Conservation (phyloP, 2,888 invertebrate genomes). For the Empis livida region DNA sequence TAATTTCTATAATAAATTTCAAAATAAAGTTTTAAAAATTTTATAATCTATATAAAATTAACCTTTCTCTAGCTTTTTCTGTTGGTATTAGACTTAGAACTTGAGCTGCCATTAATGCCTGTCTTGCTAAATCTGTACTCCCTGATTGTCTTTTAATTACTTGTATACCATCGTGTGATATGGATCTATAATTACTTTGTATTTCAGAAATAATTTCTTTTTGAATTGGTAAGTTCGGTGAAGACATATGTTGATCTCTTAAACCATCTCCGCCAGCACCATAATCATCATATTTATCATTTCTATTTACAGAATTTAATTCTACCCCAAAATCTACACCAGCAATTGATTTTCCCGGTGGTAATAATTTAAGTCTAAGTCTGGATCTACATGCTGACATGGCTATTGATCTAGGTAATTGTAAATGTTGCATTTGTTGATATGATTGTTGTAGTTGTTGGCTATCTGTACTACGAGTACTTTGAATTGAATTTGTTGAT, state of each 20-base stretch:
- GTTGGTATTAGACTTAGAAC: constrained; percentile 71
- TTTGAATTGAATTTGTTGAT: constrained; percentile 25
- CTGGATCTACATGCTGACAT: constrained; percentile 34
- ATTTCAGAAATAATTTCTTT: constrained; percentile 1
- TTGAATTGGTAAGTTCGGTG: constrained; percentile 29
- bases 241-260: constrained; percentile 34
- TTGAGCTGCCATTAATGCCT: constrained; percentile 65
- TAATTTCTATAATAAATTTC: constrained; percentile 45
- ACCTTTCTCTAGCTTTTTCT: constrained; percentile 68
- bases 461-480: constrained; percentile 21
- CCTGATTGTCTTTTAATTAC: constrained; percentile 19
- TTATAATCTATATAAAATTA: constrained; percentile 9
- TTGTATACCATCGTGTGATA: constrained; percentile 32
- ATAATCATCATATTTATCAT: not conserved
- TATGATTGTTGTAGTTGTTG: constrained; percentile 1
- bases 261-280: constrained; percentile 12
- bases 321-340: not conserved
- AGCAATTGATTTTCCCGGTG: constrained; percentile 23
- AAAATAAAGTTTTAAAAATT: not conserved
- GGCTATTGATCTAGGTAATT: constrained; percentile 30
- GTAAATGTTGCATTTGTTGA: not conserved
- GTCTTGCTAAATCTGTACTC: constrained; percentile 41
- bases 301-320: constrained; percentile 16
- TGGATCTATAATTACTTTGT: constrained; percentile 19
- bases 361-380: constrained; percentile 30